Evolutionary conservation across 2,113 vertebrate species (phyloP).

Genomic region (Rostratula benghalensis): DNA sequence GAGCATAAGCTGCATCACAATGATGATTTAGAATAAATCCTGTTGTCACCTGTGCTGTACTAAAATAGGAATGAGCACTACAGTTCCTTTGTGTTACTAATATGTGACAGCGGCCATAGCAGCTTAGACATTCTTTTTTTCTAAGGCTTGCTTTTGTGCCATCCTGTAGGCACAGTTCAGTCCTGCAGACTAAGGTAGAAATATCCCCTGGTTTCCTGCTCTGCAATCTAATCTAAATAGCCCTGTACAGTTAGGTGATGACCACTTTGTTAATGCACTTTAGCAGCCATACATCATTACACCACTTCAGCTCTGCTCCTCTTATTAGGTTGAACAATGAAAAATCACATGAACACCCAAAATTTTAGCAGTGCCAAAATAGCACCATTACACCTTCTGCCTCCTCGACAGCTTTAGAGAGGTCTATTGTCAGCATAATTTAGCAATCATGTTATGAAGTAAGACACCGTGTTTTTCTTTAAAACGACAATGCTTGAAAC

Average conservation of each 20-base stretch:
- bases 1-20: neutral
- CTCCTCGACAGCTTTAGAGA: neutral
- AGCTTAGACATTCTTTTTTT: neutral
- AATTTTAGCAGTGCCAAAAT: neutral
- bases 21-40: neutral
- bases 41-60: neutral
- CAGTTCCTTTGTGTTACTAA: neutral
- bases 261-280: neutral
- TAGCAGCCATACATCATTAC: neutral
- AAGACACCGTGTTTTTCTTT: neutral
- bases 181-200: neutral
- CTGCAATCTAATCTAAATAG: neutral
- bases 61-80: neutral
- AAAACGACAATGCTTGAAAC: neutral
- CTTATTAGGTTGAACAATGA: neutral
- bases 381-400: neutral
- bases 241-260: neutral
- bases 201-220: neutral
- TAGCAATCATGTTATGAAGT: neutral
- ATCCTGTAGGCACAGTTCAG: neutral
- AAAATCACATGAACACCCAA: neutral
- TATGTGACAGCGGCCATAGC: neutral
- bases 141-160: neutral
- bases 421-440: neutral
- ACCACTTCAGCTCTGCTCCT: neutral